Evolutionary conservation across 2,888 invertebrate species (phyloP).

Genomic region (Eristalis arbustorum): DNA sequence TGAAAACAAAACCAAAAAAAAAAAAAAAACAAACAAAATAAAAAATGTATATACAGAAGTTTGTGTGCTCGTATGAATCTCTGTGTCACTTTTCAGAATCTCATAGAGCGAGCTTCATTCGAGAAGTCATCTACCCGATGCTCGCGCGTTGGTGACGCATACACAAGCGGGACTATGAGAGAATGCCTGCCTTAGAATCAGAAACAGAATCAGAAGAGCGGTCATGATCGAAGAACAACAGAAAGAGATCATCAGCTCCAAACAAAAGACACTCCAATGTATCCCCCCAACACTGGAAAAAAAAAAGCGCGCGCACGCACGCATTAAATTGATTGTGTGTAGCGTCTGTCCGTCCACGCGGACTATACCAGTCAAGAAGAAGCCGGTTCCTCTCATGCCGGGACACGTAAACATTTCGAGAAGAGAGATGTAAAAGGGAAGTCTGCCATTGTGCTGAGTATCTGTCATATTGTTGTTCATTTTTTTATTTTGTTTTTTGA

Average conservation of each 20-base stretch:
- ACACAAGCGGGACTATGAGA: constrained; percentile 15
- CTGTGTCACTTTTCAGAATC: constrained; percentile 36
- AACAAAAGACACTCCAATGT: constrained; percentile 37
- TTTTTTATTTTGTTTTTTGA: not conserved
- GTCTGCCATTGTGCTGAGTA: constrained; percentile 26
- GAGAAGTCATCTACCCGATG: constrained; percentile 36
- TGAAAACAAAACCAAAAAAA: constrained; percentile 23
- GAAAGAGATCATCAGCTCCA: constrained; percentile 50
- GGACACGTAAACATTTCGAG: constrained; percentile 50
- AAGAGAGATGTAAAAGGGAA: constrained; percentile 28
- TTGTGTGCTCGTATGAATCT: not conserved
- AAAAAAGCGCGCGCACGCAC: constrained; percentile 22
- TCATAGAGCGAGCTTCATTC: constrained; percentile 21
- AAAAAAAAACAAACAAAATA: not conserved
- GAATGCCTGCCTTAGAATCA: constrained; percentile 11
- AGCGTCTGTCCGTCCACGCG: constrained; percentile 8
- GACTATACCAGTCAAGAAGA: not conserved
- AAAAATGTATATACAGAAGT: not conserved
- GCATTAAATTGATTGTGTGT: constrained; percentile 58
- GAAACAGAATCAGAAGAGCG: constrained; percentile 12
- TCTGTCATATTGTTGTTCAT: not conserved
- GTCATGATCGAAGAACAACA: constrained; percentile 35
- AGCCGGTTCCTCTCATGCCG: constrained; percentile 56
- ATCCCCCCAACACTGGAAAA: not conserved
- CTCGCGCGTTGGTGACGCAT: constrained; percentile 59